A percentile compares a stretch with the other conserved stretches of the same genome.
These are phyloP conservation scores for Acanthacorydalis orientalis DNA, from an alignment of 2,888 invertebrate species.

Conservation along the genomic window DNA sequence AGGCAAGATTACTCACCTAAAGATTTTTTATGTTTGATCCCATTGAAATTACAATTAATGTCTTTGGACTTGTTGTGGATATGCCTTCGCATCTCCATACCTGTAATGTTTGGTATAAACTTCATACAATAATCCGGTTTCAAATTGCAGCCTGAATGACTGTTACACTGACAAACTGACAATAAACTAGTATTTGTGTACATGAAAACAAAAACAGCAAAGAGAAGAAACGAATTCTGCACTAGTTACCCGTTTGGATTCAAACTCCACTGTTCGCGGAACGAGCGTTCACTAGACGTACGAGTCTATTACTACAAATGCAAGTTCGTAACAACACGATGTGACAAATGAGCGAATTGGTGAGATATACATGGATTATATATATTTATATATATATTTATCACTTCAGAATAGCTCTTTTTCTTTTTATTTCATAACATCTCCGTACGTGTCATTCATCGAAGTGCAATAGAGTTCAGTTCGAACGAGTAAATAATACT, in stretches of 20 bases:
- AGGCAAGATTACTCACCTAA: conserved; percentile 34
- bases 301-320: too few relatives aligned
- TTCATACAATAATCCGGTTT: conserved; percentile 24
- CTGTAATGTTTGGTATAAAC: not conserved
- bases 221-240: not conserved
- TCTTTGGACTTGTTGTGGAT: conserved; percentile 1
- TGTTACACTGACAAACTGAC: conserved; percentile 12
- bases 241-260: not conserved
- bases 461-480: too few relatives aligned
- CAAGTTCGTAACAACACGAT: too few relatives aligned
- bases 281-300: not conserved
- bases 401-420: not conserved
- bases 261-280: not conserved
- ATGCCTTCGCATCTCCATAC: conserved; percentile 6
- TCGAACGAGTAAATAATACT: too few relatives aligned
- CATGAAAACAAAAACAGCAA: conserved; percentile 5
- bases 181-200: conserved; percentile 4
- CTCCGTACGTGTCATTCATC: too few relatives aligned
- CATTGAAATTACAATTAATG: conserved; percentile 11
- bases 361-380: too few relatives aligned
- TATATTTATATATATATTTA: too few relatives aligned
- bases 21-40: conserved; percentile 31
- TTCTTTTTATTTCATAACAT: too few relatives aligned
- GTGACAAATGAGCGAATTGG: too few relatives aligned
- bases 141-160: conserved; percentile 25